Base-by-base conservation (phyloP, 2,797 vertebrate species). In the Pseudochirops corinnae region DNA sequence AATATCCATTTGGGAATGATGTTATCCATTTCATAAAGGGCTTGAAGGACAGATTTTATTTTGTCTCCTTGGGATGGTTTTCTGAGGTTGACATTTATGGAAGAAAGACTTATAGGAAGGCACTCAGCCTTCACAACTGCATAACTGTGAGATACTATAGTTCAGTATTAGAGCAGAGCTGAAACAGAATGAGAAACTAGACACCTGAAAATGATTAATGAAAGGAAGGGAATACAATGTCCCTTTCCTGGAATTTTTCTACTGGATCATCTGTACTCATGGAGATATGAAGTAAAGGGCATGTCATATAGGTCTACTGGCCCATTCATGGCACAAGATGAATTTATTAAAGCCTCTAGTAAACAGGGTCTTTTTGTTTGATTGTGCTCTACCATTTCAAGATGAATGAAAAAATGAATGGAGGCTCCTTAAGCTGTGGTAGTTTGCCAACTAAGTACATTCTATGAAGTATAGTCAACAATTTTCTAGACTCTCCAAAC, bases 141-240 rank as follows among this genome's bases (percentile, higher is more conserved):
- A n/a, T 55, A 97, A 92, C 94, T 91, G 92, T 96, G 74, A 97
- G 95, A 58, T 24, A 46, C 94, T 87, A 93, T 52, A 94, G 98
- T 95, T 98, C 96, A 98, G 90, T 56, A 11, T 33, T 1, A 90
- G 95, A 94, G 96, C 97, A 98, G 97, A 94, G 67, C 92, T 50
- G 50, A 93, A 94, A 97, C 92, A 96, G 50, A 74, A 82, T 58
- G 94, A 98, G 97, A 98, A 99, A 98, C 97, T 98, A 98, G 98
- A 98, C 98, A 98, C 96, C 98, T 98, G 97, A 98, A 98, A 98
- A 99, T 99, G 99, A 99, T 99, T 98, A 99, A 99, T 99, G 98
- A 98, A 91, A 94, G 96, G 97, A 98, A 97, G 95, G 97, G 98
- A 97, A 95, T 90, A 87, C 1, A 0, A 55, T 93, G 60, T 96